Base-by-base conservation (phyloP, 1,140 invertebrate species). In the Pemphigus obesinymphae region DNA sequence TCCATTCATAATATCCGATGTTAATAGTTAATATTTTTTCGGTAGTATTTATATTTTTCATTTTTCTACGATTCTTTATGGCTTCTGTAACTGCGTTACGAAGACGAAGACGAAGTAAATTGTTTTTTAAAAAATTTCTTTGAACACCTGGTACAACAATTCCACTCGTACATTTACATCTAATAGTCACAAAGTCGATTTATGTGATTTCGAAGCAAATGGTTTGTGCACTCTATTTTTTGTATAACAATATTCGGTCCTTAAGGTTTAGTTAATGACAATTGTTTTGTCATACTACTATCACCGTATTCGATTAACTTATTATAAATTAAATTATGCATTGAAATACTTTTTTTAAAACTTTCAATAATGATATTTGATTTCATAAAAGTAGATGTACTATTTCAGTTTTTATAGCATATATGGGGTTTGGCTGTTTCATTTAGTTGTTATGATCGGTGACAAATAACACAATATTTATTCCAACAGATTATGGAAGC, bases 231-330 rank as follows among this genome's bases (percentile, higher is more conserved):
- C 23, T 70, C 66, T n/a, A 70, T 37, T 70, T 70, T 70, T 17
- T 70, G 15, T 40, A 70, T 13, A 40, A n/a, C 23, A 4, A 43
- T 10, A 40, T 70, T n/a, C 10, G 37, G 31, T 23, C 66, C 66
- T n/a, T 70, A 70, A 11, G 66, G 66, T 45, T 43, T 70, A 70
- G 37, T 40, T 37, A 70, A n/a, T 6, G 1, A 6, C n/a, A 70
- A 70, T 20, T 70, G n/a, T n/a, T 70, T 70, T 6, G 8, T 40
- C 10, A 84, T 84, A 75, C 83, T 86, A 58, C 84, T 85, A 72
- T 87, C 86, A 3, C 85, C 86, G 83, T 87, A 86, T 15, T 84
- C 86, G 50, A 87, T 84, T 29, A 86, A 55, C 29, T 82, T 84
- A 70, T 84, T 81, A 72, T 86, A 87, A 43, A 85, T 84, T 5